phyloP scores from a whole-genome alignment of 2,888 invertebrate genomes.

The Ellobium chinense region DNA sequence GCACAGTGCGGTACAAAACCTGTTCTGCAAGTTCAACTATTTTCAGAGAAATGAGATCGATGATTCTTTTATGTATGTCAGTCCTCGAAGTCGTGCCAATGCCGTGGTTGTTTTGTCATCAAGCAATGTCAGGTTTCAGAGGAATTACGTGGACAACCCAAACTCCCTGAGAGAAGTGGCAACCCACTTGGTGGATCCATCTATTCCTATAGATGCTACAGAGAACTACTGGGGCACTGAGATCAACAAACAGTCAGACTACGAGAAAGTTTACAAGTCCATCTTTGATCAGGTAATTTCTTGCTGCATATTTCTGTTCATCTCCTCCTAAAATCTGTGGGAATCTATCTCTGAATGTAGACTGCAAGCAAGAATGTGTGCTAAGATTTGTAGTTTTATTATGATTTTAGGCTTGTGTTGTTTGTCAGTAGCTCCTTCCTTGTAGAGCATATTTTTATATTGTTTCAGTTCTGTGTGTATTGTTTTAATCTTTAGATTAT shows the following conservation, averaged over 20 bases:
- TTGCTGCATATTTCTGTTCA: not conserved
- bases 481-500: no score
- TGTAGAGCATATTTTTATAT: no score
- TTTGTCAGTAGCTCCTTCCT: no score
- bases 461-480: no score
- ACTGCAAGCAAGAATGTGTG: no score
- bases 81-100: conserved; percentile 94
- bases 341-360: no score
- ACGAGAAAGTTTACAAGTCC: conserved; percentile 61
- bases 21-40: conserved; percentile 93
- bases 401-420: no score
- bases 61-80: conserved; percentile 90
- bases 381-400: no score
- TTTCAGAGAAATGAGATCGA: conserved; percentile 90
- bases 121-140: conserved; percentile 90
- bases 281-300: conserved; percentile 71
- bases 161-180: conserved; percentile 96
- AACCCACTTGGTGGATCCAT: conserved; percentile 96
- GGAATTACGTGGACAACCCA: conserved; percentile 93
- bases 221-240: conserved; percentile 92
- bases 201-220: conserved; percentile 94
- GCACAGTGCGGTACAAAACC: conserved; percentile 88
- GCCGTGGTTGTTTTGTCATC: conserved; percentile 95
- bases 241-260: conserved; percentile 52
- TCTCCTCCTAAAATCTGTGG: no score